phyloP scores from a whole-genome alignment of 2,113 vertebrate species.

The Leptobrachium leishanense region DNA sequence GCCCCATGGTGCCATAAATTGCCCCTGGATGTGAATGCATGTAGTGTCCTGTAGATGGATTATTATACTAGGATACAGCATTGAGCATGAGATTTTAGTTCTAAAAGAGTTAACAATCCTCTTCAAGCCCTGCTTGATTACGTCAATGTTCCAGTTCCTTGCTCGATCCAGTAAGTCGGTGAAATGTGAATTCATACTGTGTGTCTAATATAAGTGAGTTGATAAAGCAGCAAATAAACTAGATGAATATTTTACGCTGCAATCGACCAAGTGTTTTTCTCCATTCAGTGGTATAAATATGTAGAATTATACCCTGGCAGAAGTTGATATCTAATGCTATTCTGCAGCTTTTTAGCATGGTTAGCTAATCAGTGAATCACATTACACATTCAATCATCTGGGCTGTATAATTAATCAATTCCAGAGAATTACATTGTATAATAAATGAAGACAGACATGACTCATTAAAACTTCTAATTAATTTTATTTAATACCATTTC shows the following conservation, averaged over 20 bases:
- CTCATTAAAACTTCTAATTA: slow-evolving; percentile 83
- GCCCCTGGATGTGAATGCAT: no score
- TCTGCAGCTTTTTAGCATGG: slow-evolving; percentile 64
- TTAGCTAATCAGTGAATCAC: slow-evolving; percentile 66
- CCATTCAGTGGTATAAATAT: slow-evolving; percentile 30
- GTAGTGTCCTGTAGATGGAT: no score
- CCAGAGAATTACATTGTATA: slow-evolving; percentile 76
- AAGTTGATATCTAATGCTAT: slow-evolving; percentile 54
- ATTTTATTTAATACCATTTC: slow-evolving; percentile 80
- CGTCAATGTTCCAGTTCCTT: no score
- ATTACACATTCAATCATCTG: slow-evolving; percentile 74
- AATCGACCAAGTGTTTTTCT: background rate
- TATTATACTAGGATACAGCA: no score
- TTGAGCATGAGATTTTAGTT: no score
- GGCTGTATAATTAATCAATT: slow-evolving; percentile 75
- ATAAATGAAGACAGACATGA: slow-evolving; percentile 78
- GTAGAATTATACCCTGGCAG: slow-evolving; percentile 53
- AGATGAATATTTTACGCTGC: slow-evolving; percentile 13
- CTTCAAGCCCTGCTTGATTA: no score
- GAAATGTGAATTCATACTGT: slow-evolving; percentile 23
- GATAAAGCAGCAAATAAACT: slow-evolving; percentile 18
- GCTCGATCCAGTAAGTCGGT: background rate
- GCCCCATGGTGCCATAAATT: no score
- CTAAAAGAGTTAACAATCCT: no score
- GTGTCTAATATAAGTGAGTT: slow-evolving; percentile 32